These are phyloP conservation scores for Hydraecia micacea DNA, from an alignment of 2,888 invertebrate species.

Conservation along the genomic window DNA sequence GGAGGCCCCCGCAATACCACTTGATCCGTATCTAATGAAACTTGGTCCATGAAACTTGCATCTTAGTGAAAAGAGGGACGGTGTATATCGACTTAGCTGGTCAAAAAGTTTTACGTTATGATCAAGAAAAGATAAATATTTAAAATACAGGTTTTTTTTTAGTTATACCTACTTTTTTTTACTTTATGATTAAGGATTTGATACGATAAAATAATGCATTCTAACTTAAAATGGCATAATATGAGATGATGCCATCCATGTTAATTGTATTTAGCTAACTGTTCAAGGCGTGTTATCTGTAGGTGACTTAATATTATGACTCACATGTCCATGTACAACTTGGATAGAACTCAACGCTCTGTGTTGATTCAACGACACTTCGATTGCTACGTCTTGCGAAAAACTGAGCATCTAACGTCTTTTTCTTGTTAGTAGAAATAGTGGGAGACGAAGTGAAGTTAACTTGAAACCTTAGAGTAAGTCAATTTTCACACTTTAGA, in stretches of 20 bases:
- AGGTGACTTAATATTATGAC: conserved; percentile 61
- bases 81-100: conserved; percentile 22
- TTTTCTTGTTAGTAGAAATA: conserved; percentile 27
- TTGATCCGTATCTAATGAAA: conserved; percentile 64
- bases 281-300: conserved; percentile 40
- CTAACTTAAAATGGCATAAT: conserved; percentile 14
- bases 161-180: neutral
- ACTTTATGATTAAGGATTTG: neutral
- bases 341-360: conserved; percentile 26
- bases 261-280: conserved; percentile 67
- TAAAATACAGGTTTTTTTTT: neutral
- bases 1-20: conserved; percentile 38
- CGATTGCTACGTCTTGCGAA: conserved; percentile 25
- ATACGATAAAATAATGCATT: conserved; percentile 1
- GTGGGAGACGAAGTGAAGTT: conserved; percentile 22
- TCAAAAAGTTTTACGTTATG: conserved; percentile 8
- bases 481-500: conserved; percentile 34
- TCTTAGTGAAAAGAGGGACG: conserved; percentile 43
- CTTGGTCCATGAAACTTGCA: conserved; percentile 58
- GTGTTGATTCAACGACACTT: conserved; percentile 38
- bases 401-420: conserved; percentile 21
- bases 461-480: conserved; percentile 32
- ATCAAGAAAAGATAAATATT: neutral
- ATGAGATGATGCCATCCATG: conserved; percentile 56
- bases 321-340: conserved; percentile 52